phyloP scores from a whole-genome alignment of 2,888 invertebrate genomes.

The Epistrophella euchroma region DNA sequence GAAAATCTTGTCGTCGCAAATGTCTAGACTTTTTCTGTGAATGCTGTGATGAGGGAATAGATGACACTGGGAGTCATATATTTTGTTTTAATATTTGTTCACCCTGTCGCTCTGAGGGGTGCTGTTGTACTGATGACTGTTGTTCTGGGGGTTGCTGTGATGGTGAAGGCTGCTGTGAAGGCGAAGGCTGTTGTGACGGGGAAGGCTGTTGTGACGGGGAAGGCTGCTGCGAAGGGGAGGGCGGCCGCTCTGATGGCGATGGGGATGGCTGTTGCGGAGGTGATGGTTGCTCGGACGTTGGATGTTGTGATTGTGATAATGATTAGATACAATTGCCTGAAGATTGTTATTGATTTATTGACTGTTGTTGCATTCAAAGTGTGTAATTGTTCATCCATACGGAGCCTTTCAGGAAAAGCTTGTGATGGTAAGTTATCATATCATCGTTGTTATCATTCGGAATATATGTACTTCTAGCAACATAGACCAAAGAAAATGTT shows the following conservation, averaged over 20 bases:
- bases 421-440: too few relatives aligned
- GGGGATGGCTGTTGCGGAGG: too few relatives aligned
- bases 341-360: too few relatives aligned
- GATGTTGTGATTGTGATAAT: neutral
- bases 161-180: neutral
- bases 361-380: too few relatives aligned
- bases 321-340: too few relatives aligned
- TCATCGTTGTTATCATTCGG: too few relatives aligned
- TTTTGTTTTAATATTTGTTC: neutral
- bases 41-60: neutral
- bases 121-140: too few relatives aligned
- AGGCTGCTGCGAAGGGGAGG: neutral
- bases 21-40: neutral
- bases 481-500: too few relatives aligned
- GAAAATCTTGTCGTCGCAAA: neutral
- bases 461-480: too few relatives aligned
- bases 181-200: neutral
- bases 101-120: neutral
- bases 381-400: too few relatives aligned
- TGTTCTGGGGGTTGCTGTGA: neutral
- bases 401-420: too few relatives aligned
- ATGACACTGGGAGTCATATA: neutral
- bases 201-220: neutral
- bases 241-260: neutral
- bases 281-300: too few relatives aligned